Conservation (phyloP, 2,888 invertebrate species). For the Polylopha cassiicola region DNA sequence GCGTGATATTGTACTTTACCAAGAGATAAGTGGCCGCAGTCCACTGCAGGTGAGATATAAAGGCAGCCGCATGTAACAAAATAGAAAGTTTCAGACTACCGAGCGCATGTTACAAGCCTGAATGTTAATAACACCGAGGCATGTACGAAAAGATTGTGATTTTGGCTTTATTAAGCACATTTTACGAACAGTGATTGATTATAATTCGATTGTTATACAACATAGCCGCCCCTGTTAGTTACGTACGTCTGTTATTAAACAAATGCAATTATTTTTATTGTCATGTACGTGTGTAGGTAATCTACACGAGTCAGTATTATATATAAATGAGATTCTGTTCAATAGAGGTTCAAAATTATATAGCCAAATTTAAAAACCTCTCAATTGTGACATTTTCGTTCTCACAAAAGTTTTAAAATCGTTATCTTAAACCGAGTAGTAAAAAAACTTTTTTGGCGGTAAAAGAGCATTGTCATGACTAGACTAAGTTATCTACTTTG, state of each 20-base stretch:
- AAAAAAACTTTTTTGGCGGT: no score
- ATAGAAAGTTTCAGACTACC: constrained; percentile 67
- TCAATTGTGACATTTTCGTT: no score
- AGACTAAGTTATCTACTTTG: no score
- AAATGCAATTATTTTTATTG: constrained; percentile 30
- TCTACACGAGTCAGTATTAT: constrained; percentile 17
- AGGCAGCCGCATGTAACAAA: constrained; percentile 79
- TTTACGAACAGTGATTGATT: not conserved
- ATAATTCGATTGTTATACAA: not conserved
- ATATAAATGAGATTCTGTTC: not conserved
- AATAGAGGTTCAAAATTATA: no score
- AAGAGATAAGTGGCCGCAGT: constrained; percentile 80
- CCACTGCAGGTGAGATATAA: constrained; percentile 80
- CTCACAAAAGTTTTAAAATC: no score
- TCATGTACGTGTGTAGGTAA: constrained; percentile 17
- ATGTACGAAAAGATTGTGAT: constrained; percentile 3
- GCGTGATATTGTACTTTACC: constrained; percentile 85
- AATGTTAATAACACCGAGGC: constrained; percentile 20
- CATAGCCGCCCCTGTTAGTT: constrained; percentile 34
- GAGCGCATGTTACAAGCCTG: constrained; percentile 28
- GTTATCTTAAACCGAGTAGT: no score
- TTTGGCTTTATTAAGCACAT: constrained; percentile 2
- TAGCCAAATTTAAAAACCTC: no score
- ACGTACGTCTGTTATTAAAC: constrained; percentile 30
- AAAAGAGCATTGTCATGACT: no score